Evolutionary conservation across 2,888 invertebrate genomes (phyloP).

Genomic region (Mimachlamys varia): DNA sequence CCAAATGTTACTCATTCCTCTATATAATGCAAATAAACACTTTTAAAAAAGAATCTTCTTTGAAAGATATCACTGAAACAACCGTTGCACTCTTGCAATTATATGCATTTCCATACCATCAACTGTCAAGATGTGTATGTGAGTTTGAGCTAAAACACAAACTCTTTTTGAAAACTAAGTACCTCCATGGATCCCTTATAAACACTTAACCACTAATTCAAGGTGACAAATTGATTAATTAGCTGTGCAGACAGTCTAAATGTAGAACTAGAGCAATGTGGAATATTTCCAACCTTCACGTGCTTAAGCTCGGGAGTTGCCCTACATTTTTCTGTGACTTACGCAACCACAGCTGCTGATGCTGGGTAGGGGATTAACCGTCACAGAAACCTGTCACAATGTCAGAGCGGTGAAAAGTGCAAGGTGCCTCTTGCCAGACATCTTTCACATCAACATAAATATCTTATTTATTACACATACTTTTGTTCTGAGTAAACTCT

Average conservation of each 20-base stretch:
- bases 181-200: neutral
- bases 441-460: neutral
- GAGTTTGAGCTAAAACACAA: neutral
- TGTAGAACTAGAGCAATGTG: conserved; percentile 9
- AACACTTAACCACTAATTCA: neutral
- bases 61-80: no score
- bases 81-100: no score
- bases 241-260: neutral
- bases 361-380: conserved; percentile 7
- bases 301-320: neutral
- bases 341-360: conserved; percentile 31
- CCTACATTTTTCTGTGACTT: conserved; percentile 7
- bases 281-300: conserved; percentile 7
- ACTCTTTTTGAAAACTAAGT: neutral
- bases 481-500: neutral
- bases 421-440: neutral
- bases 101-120: no score
- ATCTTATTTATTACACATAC: conserved; percentile 21
- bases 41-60: no score
- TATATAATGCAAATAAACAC: no score
- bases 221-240: conserved; percentile 14
- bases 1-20: no score
- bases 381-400: conserved; percentile 23
- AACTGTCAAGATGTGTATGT: neutral
- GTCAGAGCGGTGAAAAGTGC: conserved; percentile 26